Evolutionary conservation across 2,113 vertebrate species (phyloP), one percentile per base, ranked within the genome.

Genomic region (Pomatorhinus ruficollis): DNA sequence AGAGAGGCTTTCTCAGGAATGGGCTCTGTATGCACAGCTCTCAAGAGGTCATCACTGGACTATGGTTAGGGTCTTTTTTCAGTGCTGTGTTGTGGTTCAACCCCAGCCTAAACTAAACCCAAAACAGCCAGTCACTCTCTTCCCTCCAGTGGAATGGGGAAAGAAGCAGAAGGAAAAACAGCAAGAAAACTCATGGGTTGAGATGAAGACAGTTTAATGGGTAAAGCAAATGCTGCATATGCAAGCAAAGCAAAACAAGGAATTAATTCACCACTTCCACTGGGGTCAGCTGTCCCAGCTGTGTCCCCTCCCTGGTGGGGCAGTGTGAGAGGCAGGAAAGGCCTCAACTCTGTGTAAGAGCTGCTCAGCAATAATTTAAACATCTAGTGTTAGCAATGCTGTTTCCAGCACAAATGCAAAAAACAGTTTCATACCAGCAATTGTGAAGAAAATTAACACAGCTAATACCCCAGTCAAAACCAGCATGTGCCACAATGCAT

Each of bases 401-500:
- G 45, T 40, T 65, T 61, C 39, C 47, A 61, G 47, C 30, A 47
- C 17, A 69, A 61, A 76, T 89, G 47, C 39, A 47, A 61, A 54
- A 10, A 5, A 7, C n/a, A 47, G 47, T 40, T 83, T 25, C 21
- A 27, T 37, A 57, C 22, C 47, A 76, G 87, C 17, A 23, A 9
- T 30, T 61, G n/a, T 61, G 61, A 60, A 61, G 25, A 76, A 54
- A 49, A 61, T 35, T 5, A 27, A 5, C 0, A 7, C 42, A 44
- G 42, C 17, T 18, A 44, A 39, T 47, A 27, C 10, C 53, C 61
- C 17, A 40, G 45, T 14, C n/a, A 53, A 47, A 82, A 61, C 14
- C 30, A 68, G n/a, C 21, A 47, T 0, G 0, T 47, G 39, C 39
- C 25, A 3, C 27, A 25, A 52, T 39, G 19, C 19, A 3, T 5